phyloP scores from a whole-genome alignment of 2,113 vertebrate species.

The Sakesphorus luctuosus region DNA sequence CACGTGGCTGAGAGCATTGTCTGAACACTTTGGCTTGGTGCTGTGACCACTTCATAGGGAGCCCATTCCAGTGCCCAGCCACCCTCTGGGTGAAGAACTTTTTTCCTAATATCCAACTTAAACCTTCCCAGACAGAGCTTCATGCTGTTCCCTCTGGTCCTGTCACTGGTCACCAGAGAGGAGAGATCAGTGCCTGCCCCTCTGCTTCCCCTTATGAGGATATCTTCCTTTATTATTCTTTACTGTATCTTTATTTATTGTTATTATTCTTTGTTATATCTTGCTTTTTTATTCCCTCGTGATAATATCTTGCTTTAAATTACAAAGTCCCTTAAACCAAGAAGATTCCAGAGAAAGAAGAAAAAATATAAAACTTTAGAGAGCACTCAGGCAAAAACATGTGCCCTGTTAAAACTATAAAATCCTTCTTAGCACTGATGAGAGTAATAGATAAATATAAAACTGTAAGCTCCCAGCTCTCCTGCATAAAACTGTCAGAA shows the following conservation, averaged over 20 bases:
- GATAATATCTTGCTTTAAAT: neutral
- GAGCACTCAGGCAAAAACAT: neutral
- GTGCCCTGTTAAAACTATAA: neutral
- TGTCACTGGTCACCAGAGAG: neutral
- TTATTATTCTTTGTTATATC: neutral
- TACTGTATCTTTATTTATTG: neutral
- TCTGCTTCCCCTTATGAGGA: neutral
- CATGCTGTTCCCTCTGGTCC: neutral
- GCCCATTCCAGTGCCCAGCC: neutral
- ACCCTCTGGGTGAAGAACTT: neutral
- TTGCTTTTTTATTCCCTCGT: neutral
- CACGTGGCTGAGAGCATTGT: neutral
- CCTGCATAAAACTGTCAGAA: neutral
- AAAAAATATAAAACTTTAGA: neutral
- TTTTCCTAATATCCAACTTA: neutral
- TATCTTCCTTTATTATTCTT: neutral
- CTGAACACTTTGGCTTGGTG: fast-evolving
- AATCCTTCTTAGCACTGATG: neutral
- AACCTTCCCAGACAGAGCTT: neutral
- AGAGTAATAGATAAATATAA: neutral
- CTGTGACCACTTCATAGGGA: neutral
- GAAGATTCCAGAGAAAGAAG: neutral
- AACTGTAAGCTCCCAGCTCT: neutral
- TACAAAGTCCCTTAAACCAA: neutral
- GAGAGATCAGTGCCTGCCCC: neutral